Percentiles rank a stretch among this genome's conserved stretches.
Evolutionary conservation across 2,113 vertebrate genomes (phyloP).

Genomic region (Sorex fumeus): DNA sequence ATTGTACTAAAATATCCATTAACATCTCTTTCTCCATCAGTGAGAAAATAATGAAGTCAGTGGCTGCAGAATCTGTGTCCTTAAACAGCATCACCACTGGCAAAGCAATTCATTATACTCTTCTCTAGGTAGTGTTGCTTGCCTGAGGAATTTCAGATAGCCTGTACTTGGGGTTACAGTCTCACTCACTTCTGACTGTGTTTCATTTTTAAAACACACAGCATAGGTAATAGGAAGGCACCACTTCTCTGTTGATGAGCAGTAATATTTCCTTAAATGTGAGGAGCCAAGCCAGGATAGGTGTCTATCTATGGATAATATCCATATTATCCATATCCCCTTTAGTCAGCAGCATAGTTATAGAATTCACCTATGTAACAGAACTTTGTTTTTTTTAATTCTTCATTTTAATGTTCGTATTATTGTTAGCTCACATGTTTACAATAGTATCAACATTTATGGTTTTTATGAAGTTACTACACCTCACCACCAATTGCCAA

Average conservation of each 20-base stretch:
- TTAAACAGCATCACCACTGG: constrained; percentile 46
- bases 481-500: too few species aligned
- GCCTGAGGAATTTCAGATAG: constrained; percentile 58
- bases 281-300: constrained; percentile 16
- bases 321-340: neutral
- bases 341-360: neutral
- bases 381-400: neutral
- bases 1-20: constrained; percentile 29
- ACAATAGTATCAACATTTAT: too few species aligned
- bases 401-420: neutral
- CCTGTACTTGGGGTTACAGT: constrained; percentile 5
- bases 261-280: constrained; percentile 55
- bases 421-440: neutral
- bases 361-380: too few species aligned
- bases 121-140: constrained; percentile 14
- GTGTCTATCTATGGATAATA: neutral
- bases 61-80: constrained; percentile 13
- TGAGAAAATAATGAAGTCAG: constrained; percentile 37
- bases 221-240: constrained; percentile 28
- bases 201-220: constrained; percentile 55
- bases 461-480: too few species aligned
- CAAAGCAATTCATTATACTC: constrained; percentile 53
- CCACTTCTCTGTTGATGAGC: neutral
- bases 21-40: neutral
- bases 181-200: constrained; percentile 40